A percentile compares a stretch with the other conserved stretches of the same genome.
These are phyloP conservation scores for Ceuthmochares aereus DNA, from an alignment of 2,113 vertebrate genomes.

Conservation along the genomic window DNA sequence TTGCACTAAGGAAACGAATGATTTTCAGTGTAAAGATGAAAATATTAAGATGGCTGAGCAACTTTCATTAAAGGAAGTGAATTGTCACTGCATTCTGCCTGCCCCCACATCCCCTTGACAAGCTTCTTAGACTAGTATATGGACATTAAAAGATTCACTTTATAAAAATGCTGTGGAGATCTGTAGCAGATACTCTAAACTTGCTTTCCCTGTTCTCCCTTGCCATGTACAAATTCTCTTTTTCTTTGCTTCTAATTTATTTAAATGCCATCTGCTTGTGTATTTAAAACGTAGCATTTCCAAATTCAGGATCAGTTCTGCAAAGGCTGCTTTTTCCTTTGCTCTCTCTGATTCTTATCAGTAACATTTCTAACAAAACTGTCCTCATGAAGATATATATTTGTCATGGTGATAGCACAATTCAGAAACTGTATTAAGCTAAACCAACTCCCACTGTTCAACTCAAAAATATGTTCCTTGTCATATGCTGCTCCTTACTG, in stretches of 20 bases:
- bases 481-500: constrained; percentile 9
- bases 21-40: constrained; percentile 33
- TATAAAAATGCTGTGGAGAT: neutral
- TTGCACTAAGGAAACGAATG: constrained; percentile 33
- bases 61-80: constrained; percentile 42
- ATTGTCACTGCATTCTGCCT: neutral
- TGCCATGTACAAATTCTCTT: neutral
- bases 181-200: neutral
- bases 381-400: constrained; percentile 23
- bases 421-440: constrained; percentile 40
- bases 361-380: constrained; percentile 20
- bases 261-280: constrained; percentile 22
- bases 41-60: constrained; percentile 46
- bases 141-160: neutral
- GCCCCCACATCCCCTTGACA: neutral
- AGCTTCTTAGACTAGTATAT: neutral
- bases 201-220: neutral
- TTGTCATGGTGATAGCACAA: constrained; percentile 48
- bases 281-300: constrained; percentile 6
- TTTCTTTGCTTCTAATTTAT: constrained; percentile 12
- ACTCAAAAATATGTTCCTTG: constrained; percentile 50
- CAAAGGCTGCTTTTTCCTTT: neutral
- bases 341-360: neutral
- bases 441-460: constrained; percentile 46
- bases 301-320: neutral